Evolutionary conservation across 2,888 invertebrate genomes (phyloP).

Genomic region (Arctia plantaginis): DNA sequence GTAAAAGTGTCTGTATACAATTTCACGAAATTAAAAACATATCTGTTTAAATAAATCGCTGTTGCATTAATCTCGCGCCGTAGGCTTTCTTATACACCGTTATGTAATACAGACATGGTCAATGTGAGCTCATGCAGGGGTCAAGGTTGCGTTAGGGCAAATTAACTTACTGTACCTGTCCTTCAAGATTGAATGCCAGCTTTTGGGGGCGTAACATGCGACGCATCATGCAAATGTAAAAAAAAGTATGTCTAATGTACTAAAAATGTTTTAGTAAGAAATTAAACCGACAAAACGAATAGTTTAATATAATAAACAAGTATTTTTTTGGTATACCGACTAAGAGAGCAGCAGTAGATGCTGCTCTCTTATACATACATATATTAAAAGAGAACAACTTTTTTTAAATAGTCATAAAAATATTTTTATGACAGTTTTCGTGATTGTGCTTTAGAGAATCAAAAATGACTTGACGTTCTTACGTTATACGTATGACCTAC

Average conservation of each 20-base stretch:
- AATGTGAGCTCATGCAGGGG: constrained; percentile 1
- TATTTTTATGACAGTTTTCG: too few species aligned
- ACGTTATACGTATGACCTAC: background rate
- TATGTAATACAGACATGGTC: constrained; percentile 3
- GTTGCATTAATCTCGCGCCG: background rate
- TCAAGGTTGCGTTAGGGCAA: constrained; percentile 2
- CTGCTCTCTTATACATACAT: too few species aligned
- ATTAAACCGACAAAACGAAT: too few species aligned
- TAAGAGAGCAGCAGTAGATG: too few species aligned
- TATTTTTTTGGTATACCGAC: too few species aligned
- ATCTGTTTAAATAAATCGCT: background rate
- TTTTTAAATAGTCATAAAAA: too few species aligned
- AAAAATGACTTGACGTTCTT: background rate
- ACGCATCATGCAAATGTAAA: background rate
- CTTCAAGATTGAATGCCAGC: constrained; percentile 1
- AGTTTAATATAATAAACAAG: too few species aligned
- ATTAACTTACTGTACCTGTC: background rate
- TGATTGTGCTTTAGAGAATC: too few species aligned
- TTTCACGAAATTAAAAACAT: background rate
- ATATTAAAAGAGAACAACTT: too few species aligned
- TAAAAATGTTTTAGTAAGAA: too few species aligned
- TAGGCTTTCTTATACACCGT: background rate
- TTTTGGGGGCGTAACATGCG: background rate
- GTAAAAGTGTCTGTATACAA: background rate
- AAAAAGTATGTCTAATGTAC: too few species aligned